Percentiles rank a stretch among this genome's conserved stretches.
Evolutionary conservation across 1,140 invertebrate genomes (phyloP).

Genomic region (Drosophila nasuta): DNA sequence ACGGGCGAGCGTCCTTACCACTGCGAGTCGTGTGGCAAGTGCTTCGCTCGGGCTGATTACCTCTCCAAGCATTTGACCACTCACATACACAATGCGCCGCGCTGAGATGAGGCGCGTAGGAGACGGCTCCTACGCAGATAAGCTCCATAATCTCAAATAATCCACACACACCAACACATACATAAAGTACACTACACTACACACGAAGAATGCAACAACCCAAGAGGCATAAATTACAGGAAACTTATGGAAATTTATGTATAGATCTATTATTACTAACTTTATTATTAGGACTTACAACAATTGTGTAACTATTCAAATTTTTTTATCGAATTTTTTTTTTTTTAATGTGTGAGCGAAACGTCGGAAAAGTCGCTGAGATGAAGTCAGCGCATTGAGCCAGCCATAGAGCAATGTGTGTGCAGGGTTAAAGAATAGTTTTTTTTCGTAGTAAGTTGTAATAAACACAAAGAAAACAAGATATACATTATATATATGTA

Average conservation of each 20-base stretch:
- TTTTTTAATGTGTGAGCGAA: constrained; percentile 22
- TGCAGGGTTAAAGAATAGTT: constrained; percentile 35
- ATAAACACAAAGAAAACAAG: neutral
- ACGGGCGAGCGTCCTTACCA: constrained; percentile 93
- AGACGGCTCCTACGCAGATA: constrained; percentile 85
- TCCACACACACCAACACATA: constrained; percentile 22
- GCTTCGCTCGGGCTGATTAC: constrained; percentile 94
- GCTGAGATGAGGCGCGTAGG: constrained; percentile 86
- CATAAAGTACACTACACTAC: constrained; percentile 26
- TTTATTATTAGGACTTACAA: constrained; percentile 49
- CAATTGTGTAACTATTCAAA: constrained; percentile 19
- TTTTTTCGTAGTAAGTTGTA: constrained; percentile 39
- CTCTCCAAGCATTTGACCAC: constrained; percentile 96
- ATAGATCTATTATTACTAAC: constrained; percentile 63
- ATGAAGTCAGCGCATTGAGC: constrained; percentile 12
- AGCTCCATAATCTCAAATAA: constrained; percentile 43
- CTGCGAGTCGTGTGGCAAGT: constrained; percentile 95
- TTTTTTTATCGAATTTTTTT: constrained; percentile 12
- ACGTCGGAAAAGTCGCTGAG: constrained; percentile 1
- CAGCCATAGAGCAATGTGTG: constrained; percentile 42
- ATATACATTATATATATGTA: constrained; percentile 1
- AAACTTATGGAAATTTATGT: constrained; percentile 62
- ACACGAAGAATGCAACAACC: constrained; percentile 34
- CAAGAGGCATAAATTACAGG: constrained; percentile 73
- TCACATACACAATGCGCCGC: constrained; percentile 91